phyloP scores from a whole-genome alignment of 2,113 vertebrate species.

The Chelonoidis abingdonii region DNA sequence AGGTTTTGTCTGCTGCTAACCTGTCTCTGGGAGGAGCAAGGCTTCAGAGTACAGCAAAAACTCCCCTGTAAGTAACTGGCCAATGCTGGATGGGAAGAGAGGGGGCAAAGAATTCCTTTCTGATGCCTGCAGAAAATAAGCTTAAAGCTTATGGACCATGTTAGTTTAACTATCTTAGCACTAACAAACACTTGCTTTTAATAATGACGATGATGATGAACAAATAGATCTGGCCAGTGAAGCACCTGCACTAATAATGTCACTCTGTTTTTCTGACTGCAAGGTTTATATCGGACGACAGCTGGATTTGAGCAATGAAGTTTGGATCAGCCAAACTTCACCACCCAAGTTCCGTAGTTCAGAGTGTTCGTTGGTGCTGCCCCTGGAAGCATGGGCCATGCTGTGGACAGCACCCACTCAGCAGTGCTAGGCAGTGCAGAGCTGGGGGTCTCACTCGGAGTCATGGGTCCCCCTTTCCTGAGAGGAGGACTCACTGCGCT shows the following conservation, averaged over 20 bases:
- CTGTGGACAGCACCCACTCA: not conserved
- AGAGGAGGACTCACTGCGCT: constrained; percentile 60
- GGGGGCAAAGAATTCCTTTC: not conserved
- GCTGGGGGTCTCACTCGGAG: not conserved
- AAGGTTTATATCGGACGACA: not conserved
- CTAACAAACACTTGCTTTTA: accelerated
- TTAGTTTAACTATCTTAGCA: not conserved
- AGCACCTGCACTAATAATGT: not conserved
- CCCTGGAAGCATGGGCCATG: not conserved
- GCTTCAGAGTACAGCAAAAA: not conserved
- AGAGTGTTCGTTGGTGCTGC: not conserved
- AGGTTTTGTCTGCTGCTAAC: not conserved
- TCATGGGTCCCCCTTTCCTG: accelerated
- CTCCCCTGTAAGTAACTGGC: not conserved
- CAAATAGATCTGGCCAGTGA: accelerated
- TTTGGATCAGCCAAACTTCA: not conserved
- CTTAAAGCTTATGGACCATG: not conserved
- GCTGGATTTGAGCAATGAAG: not conserved
- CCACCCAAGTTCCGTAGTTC: not conserved
- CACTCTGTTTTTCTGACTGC: not conserved
- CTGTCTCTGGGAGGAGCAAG: not conserved
- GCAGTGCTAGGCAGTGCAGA: not conserved
- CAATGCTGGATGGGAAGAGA: not conserved
- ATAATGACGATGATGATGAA: not conserved
- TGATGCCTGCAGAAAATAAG: not conserved